Base-by-base conservation (phyloP, 2,888 invertebrate species). In the Aspidiotus rigidus region DNA sequence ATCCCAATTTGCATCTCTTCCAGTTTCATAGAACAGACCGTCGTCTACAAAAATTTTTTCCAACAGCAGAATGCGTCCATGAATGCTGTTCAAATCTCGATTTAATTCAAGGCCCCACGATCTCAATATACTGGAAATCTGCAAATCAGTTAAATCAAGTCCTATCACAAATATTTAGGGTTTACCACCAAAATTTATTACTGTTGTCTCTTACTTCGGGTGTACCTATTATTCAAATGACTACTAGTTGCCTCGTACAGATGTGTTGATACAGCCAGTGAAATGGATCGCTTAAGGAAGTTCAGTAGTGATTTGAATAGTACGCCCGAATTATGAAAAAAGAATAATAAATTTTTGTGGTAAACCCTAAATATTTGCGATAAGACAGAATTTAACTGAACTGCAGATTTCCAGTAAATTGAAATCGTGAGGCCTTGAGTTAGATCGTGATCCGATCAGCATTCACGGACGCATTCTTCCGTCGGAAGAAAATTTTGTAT, bases 41-140 rank as follows among this genome's bases (percentile, higher is more conserved):
- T 57, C 15, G 0, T 13, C 49, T 0, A 81, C 85, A 0, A 81
- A 9, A 7, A 93, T 87, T 0, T 74, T 78, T 75, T 93, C 90
- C 0, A 78, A 71, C 0, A 83, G 82, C n/a, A 93, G 75, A 10
- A 85, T 78, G 5, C 93, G 82, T 0, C 84, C 92, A 6, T 83
- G 80, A 10, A 93, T 77, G n/a, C 81, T 79, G 0, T 91, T 80
- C n/a, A 92, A 78, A 0, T 80, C 78, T 0, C 80, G 76, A 0
- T 86, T 83, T 0, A 94, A 77, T 15, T 81, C 78, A 73, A 94
- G 76, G 13, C 86, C 83, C 93, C 93, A 94, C 0, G 81, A 80
- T 0, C 76, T 77, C 16, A 93, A 76, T 74, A 89, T 87, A 72
- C 83, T 73, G 40, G 39, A 2, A 39, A 59, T 57, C 71, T 72